Conservation (phyloP, 2,888 invertebrate species). For the Notodonta ziczac region DNA sequence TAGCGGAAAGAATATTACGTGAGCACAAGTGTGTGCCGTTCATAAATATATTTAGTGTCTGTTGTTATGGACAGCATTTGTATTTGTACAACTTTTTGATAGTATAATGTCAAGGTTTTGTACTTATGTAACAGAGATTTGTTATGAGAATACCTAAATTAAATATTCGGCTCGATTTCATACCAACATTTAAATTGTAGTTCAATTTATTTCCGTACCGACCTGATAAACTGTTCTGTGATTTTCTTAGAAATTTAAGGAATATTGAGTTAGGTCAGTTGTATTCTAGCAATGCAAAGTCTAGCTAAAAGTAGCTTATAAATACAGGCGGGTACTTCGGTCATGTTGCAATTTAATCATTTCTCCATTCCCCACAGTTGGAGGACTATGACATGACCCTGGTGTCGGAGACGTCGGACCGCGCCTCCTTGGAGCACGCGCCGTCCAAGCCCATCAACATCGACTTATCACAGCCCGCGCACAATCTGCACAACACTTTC, state of each 20-base stretch:
- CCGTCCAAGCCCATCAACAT: constrained; percentile 78
- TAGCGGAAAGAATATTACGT: constrained; percentile 38
- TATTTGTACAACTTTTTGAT: constrained; percentile 13
- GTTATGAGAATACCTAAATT: no score
- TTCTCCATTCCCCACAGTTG: constrained; percentile 52
- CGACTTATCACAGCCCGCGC: constrained; percentile 78
- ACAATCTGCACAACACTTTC: constrained; percentile 79
- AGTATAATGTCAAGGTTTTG: constrained; percentile 26
- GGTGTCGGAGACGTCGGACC: constrained; percentile 54
- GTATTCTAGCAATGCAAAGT: no score
- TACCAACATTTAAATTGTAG: no score
- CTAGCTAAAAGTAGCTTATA: no score
- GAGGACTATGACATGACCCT: constrained; percentile 66
- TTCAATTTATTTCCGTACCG: no score
- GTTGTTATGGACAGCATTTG: constrained; percentile 10
- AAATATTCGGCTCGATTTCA: no score
- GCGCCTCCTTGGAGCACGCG: constrained; percentile 55
- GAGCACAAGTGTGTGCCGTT: constrained; percentile 32
- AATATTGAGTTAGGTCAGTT: no score
- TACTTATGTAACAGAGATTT: constrained; percentile 3
- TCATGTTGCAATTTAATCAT: no score
- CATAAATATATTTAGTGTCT: constrained; percentile 21
- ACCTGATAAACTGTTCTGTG: no score
- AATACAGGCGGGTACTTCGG: no score
- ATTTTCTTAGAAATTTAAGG: no score